Evolutionary conservation across 2,797 vertebrate species (phyloP).

Genomic region (Prunella strophiata): DNA sequence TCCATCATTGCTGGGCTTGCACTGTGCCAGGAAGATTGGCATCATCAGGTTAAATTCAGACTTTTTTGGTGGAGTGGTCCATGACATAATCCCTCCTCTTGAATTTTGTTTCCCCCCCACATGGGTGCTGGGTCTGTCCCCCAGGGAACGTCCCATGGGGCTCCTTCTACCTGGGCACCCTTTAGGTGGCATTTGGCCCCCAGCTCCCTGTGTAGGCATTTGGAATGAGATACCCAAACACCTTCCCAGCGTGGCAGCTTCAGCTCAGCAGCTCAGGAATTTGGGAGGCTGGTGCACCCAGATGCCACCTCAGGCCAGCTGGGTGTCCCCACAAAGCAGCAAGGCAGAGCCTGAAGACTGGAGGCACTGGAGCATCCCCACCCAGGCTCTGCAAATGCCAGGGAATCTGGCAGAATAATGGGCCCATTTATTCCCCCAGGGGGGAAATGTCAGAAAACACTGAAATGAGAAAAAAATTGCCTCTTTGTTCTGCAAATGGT

Average conservation of each 20-base stretch:
- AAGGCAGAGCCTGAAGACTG: neutral
- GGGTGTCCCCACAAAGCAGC: neutral
- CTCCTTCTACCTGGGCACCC: neutral
- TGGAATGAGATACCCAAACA: neutral
- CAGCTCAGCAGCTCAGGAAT: neutral
- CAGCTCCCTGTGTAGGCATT: neutral
- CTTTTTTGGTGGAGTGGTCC: neutral
- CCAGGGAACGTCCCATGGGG: accelerated
- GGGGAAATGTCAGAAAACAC: slow-evolving; percentile 38
- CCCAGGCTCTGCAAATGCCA: neutral
- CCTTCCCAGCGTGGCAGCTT: neutral
- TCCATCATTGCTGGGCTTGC: neutral
- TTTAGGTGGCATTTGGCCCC: neutral
- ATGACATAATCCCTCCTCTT: neutral
- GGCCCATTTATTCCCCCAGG: slow-evolving; percentile 19
- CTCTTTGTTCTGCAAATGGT: slow-evolving; percentile 58
- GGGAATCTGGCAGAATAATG: slow-evolving; percentile 17
- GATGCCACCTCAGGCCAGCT: neutral
- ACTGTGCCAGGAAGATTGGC: neutral
- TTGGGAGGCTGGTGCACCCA: neutral
- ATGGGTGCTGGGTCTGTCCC: neutral
- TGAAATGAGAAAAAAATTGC: slow-evolving; percentile 37
- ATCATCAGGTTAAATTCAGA: neutral
- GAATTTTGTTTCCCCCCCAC: neutral
- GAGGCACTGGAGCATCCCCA: neutral